Conservation (phyloP, 2,888 invertebrate species). For the Cephus spinipes region DNA sequence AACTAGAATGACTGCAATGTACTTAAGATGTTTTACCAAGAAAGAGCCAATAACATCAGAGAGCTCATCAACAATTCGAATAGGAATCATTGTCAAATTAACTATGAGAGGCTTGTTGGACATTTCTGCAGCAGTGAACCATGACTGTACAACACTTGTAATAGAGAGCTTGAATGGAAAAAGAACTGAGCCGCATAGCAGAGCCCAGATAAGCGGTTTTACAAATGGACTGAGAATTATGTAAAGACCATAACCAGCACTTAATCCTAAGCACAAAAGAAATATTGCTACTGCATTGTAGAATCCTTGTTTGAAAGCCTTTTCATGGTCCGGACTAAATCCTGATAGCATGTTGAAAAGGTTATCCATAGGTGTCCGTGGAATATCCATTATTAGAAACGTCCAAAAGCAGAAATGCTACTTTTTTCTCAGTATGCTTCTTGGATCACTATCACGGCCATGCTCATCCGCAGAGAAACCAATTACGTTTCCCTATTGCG, state of each 20-base stretch:
- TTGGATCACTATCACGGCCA: not conserved
- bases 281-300: conserved; percentile 89
- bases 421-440: not conserved
- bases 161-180: conserved; percentile 92
- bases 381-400: conserved; percentile 64
- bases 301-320: conserved; percentile 91
- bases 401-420: not conserved
- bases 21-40: conserved; percentile 76
- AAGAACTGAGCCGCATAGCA: conserved; percentile 96
- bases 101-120: conserved; percentile 76
- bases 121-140: conserved; percentile 80
- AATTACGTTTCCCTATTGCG: not conserved
- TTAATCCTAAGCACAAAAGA: conserved; percentile 76
- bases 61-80: conserved; percentile 80
- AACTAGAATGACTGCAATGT: conserved; percentile 68
- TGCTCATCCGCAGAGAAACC: not conserved
- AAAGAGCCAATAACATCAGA: conserved; percentile 81
- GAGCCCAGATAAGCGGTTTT: conserved; percentile 94
- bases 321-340: conserved; percentile 83
- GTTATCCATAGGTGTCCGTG: conserved; percentile 74
- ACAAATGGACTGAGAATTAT: conserved; percentile 92
- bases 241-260: conserved; percentile 82
- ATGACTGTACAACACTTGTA: conserved; percentile 79
- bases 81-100: conserved; percentile 75
- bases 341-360: conserved; percentile 77